Percentiles rank a stretch among this genome's conserved stretches.
Evolutionary conservation across 2,113 vertebrate species (phyloP).

Genomic region (Theristicus caerulescens): DNA sequence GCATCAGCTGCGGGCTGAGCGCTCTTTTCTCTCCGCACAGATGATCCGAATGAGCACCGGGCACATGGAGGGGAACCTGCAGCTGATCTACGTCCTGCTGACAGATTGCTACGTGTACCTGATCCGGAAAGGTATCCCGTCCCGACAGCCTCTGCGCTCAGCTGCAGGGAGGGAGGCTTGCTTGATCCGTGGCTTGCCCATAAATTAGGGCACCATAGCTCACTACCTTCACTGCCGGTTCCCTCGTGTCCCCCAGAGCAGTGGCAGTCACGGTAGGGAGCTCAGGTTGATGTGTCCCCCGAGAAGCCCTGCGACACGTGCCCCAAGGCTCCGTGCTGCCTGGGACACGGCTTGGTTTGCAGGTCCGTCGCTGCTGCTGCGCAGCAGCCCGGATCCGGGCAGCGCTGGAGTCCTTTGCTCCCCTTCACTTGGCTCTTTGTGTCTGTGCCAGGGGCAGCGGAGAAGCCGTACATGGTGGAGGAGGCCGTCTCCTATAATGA

Average conservation of each 20-base stretch:
- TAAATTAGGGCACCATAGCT: not conserved
- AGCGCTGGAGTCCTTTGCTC: not conserved
- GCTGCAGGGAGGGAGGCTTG: not conserved
- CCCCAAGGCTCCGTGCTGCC: accelerated
- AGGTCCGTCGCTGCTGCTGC: not conserved
- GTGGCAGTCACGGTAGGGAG: not conserved
- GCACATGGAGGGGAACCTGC: conserved; percentile 96
- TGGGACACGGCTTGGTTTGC: not conserved
- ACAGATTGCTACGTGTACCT: conserved; percentile 95
- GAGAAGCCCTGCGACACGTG: accelerated
- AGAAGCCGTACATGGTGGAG: conserved; percentile 96
- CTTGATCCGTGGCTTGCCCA: not conserved
- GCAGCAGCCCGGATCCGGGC: not conserved
- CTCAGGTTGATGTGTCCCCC: not conserved
- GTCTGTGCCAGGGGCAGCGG: conserved; percentile 86
- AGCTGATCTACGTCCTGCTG: conserved; percentile 92
- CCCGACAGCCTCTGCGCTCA: not conserved
- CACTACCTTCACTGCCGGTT: not conserved
- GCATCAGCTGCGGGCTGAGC: not conserved
- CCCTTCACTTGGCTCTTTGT: not conserved
- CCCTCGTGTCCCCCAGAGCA: not conserved
- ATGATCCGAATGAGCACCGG: conserved; percentile 97
- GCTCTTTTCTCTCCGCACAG: conserved; percentile 59
- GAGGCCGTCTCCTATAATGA: conserved; percentile 94
- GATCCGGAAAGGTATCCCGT: conserved; percentile 88